Percentiles rank a stretch among this genome's conserved stretches.
Evolutionary conservation across 2,113 vertebrate species (phyloP).

Genomic region (Rhombomys opimus): DNA sequence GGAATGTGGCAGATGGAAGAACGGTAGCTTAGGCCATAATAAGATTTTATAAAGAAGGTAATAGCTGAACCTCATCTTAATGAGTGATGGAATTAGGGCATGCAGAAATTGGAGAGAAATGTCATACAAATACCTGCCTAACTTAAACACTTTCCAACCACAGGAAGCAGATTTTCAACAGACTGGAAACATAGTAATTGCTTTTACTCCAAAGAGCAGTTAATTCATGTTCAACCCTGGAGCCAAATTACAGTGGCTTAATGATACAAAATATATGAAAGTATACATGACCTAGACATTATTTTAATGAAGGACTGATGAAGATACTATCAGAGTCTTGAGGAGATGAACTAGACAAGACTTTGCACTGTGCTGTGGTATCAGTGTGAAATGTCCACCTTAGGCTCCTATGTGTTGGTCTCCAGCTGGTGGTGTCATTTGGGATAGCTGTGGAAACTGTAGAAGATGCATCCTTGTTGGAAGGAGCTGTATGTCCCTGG

Average conservation of each 20-base stretch:
- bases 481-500: not conserved
- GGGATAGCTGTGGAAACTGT: not conserved
- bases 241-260: not conserved
- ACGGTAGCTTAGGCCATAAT: not conserved
- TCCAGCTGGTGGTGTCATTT: not conserved
- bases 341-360: not conserved
- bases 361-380: not conserved
- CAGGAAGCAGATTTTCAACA: not conserved
- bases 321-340: not conserved
- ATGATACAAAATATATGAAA: not conserved
- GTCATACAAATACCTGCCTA: not conserved
- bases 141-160: not conserved
- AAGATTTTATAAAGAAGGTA: slow-evolving; percentile 7
- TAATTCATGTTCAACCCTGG: not conserved
- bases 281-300: not conserved
- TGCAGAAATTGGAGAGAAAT: not conserved
- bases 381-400: too few species aligned
- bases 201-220: not conserved
- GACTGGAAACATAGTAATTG: not conserved
- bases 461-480: not conserved
- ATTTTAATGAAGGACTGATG: not conserved
- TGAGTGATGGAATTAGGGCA: slow-evolving; percentile 1
- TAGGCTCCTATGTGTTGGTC: not conserved
- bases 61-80: slow-evolving; percentile 26
- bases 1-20: not conserved